phyloP scores from a whole-genome alignment of 2,797 vertebrate genomes.

The Lophotriccus pileatus region DNA sequence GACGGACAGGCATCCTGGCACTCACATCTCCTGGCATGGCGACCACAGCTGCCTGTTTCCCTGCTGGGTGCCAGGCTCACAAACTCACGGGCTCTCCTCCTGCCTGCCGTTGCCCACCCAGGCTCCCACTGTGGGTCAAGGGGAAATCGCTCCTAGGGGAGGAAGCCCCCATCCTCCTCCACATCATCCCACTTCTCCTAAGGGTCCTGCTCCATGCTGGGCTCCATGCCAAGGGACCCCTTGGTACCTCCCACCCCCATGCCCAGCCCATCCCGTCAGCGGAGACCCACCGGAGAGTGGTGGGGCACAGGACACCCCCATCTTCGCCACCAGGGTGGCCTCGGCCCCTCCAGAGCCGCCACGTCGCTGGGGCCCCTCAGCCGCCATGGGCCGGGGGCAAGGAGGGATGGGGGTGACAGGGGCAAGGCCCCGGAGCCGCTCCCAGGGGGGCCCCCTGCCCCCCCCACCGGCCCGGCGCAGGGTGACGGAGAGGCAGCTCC shows the following conservation, averaged over 20 bases:
- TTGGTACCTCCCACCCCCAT: neutral
- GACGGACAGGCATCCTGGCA: neutral
- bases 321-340: neutral
- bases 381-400: fast-evolving
- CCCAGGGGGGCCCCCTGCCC: neutral
- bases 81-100: fast-evolving
- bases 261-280: neutral
- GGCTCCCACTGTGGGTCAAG: neutral
- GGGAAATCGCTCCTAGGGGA: neutral
- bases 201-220: neutral
- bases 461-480: conserved; percentile 22
- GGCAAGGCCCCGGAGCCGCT: neutral
- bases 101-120: neutral
- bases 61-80: neutral
- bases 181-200: neutral
- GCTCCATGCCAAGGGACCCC: neutral
- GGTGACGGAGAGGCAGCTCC: conserved; percentile 72
- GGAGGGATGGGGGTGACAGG: neutral
- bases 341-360: neutral
- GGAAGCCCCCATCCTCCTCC: neutral
- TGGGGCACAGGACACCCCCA: neutral
- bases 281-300: neutral
- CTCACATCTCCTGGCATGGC: neutral
- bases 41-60: fast-evolving
- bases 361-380: neutral